Evolutionary conservation across 2,888 invertebrate genomes (phyloP).

Genomic region (Lepidonotus clava): DNA sequence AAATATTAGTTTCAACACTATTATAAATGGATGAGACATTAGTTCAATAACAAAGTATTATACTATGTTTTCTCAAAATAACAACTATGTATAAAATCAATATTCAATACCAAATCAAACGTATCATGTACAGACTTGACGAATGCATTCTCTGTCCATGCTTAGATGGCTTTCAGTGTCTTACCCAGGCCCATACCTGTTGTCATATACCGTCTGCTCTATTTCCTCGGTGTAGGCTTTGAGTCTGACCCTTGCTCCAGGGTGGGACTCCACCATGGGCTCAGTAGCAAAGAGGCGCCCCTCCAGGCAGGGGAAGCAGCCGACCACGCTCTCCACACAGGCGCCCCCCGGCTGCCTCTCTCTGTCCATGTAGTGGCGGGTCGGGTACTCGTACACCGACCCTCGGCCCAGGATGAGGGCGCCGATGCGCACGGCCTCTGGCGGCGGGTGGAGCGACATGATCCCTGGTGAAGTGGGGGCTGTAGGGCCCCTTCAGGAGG

Average conservation of each 20-base stretch:
- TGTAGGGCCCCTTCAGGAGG: background rate
- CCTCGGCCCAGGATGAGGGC: constrained; percentile 48
- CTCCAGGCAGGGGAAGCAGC: constrained; percentile 52
- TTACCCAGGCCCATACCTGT: constrained; percentile 54
- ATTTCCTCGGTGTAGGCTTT: constrained; percentile 39
- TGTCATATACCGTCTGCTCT: constrained; percentile 53
- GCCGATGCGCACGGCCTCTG: constrained; percentile 46
- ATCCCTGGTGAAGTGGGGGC: background rate
- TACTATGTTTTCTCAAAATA: too few relatives aligned
- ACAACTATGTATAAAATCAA: too few relatives aligned
- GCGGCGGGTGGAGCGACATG: constrained; percentile 19
- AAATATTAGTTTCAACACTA: too few relatives aligned
- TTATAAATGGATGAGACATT: too few relatives aligned
- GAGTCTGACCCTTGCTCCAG: constrained; percentile 7
- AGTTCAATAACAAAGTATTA: too few relatives aligned
- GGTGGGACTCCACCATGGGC: constrained; percentile 46
- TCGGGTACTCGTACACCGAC: constrained; percentile 49
- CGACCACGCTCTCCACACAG: background rate
- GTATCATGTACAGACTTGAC: background rate
- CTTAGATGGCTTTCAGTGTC: constrained; percentile 21
- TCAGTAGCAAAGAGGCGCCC: constrained; percentile 17
- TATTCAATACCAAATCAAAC: too few relatives aligned
- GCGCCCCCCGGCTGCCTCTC: constrained; percentile 27
- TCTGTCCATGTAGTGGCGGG: constrained; percentile 52
- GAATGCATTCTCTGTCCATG: constrained; percentile 34